These are phyloP conservation scores for Prunella fulvescens DNA, from an alignment of 2,113 vertebrate genomes.

Conservation along the genomic window DNA sequence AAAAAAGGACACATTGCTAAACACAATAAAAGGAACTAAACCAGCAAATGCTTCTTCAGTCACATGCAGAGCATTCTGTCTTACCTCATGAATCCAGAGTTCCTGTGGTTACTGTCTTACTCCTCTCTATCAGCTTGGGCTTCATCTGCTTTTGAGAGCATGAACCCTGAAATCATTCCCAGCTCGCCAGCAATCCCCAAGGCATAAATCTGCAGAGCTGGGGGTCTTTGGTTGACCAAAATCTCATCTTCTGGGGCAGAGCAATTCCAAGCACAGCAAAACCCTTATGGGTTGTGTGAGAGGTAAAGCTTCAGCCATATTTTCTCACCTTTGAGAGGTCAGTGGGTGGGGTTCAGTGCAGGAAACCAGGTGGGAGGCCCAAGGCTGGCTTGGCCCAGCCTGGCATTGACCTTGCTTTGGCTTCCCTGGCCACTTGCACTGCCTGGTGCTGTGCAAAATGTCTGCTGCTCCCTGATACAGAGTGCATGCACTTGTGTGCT, in stretches of 20 bases:
- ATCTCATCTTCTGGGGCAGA: neutral
- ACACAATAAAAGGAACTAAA: constrained; percentile 8
- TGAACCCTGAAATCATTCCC: neutral
- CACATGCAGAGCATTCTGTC: accelerated
- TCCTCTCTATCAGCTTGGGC: neutral
- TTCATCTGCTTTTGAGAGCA: neutral
- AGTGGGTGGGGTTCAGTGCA: neutral
- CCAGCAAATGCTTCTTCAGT: neutral
- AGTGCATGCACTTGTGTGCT: accelerated
- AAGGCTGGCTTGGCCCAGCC: neutral
- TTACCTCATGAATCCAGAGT: neutral
- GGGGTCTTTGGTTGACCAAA: neutral
- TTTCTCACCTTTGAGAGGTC: neutral
- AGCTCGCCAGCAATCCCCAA: neutral
- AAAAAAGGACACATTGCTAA: neutral
- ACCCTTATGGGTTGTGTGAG: neutral
- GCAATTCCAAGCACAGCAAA: neutral
- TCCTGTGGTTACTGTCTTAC: neutral
- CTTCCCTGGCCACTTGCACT: neutral
- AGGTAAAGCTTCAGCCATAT: neutral
- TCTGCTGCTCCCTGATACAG: neutral
- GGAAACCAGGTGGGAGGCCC: neutral
- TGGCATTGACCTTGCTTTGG: neutral
- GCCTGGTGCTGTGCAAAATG: neutral
- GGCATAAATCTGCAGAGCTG: neutral